These are phyloP conservation scores for Pygmarrhopalites habei DNA, from an alignment of 1,140 invertebrate species.

Conservation along the genomic window DNA sequence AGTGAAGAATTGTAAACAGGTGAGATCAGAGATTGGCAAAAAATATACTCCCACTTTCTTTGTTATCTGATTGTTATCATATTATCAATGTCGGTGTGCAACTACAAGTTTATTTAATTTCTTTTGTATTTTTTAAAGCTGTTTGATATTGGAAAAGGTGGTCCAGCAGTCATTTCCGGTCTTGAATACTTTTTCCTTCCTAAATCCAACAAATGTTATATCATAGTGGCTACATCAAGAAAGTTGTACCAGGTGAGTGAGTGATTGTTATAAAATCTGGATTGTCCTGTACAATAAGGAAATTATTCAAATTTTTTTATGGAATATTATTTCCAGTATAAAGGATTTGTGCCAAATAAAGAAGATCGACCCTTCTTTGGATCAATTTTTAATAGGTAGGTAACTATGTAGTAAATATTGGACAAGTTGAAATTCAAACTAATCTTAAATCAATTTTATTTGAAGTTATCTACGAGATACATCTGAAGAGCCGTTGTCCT, in stretches of 20 bases:
- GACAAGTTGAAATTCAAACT: too few relatives aligned
- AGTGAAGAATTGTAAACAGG: slow-evolving; percentile 80
- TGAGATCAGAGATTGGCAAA: too few relatives aligned
- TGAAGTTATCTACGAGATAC: slow-evolving; percentile 27
- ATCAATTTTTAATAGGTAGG: slow-evolving; percentile 27
- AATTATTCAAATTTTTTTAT: too few relatives aligned
- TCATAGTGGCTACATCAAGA: slow-evolving; percentile 74
- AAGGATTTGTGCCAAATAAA: slow-evolving; percentile 58
- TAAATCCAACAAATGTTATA: slow-evolving; percentile 62
- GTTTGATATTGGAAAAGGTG: slow-evolving; percentile 73
- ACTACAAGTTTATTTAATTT: slow-evolving; percentile 13
- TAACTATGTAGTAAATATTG: too few relatives aligned
- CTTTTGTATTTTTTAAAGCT: slow-evolving; percentile 53
- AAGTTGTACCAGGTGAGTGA: slow-evolving; percentile 54
- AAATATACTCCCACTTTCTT: slow-evolving; percentile 3
- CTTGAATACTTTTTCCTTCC: slow-evolving; percentile 67
- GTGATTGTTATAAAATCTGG: too few relatives aligned
- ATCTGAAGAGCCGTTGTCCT: slow-evolving; percentile 24
- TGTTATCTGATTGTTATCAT: slow-evolving; percentile 16
- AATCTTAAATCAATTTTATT: too few relatives aligned
- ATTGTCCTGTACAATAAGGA: too few relatives aligned
- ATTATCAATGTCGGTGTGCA: slow-evolving; percentile 3
- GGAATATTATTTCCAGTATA: slow-evolving; percentile 55
- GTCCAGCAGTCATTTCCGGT: slow-evolving; percentile 70
- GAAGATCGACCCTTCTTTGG: slow-evolving; percentile 65